Evolutionary conservation across 2,113 vertebrate species (phyloP).

Genomic region (Toxotes chatareus): DNA sequence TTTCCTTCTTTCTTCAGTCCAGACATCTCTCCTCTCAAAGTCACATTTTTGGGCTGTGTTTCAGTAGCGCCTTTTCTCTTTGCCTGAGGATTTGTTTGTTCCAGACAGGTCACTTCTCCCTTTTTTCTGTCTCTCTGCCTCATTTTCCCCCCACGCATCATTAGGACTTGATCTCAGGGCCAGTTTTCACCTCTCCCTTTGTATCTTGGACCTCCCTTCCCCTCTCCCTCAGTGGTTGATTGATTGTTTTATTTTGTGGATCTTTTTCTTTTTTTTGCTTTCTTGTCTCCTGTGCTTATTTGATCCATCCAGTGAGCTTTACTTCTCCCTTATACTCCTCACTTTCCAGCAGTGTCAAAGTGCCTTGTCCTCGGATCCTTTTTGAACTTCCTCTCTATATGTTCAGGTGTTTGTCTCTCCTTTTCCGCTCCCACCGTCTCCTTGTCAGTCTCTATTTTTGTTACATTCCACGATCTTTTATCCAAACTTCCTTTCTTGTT

Average conservation of each 20-base stretch:
- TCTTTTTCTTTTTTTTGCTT: slow-evolving; percentile 36
- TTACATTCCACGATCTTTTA: slow-evolving; percentile 45
- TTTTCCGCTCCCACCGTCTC: slow-evolving; percentile 2
- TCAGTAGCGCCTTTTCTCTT: slow-evolving; percentile 30
- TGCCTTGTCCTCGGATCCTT: slow-evolving; percentile 52
- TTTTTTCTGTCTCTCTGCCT: slow-evolving; percentile 17
- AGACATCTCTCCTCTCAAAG: slow-evolving; percentile 21
- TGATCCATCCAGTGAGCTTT: slow-evolving; percentile 26
- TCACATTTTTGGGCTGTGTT: slow-evolving; percentile 20
- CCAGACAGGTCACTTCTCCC: slow-evolving; percentile 49
- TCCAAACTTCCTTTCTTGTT: slow-evolving; percentile 11
- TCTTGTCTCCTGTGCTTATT: slow-evolving; percentile 1
- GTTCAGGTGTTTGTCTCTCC: slow-evolving; percentile 34
- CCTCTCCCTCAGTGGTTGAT: slow-evolving; percentile 43
- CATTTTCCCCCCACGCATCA: slow-evolving; percentile 47
- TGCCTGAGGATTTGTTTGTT: slow-evolving; percentile 34
- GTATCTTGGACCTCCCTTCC: slow-evolving; percentile 14
- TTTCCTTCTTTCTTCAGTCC: background rate
- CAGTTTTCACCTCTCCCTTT: slow-evolving; percentile 62
- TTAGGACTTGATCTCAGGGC: slow-evolving; percentile 54
- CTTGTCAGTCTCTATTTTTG: slow-evolving; percentile 17
- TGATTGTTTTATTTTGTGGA: slow-evolving; percentile 66
- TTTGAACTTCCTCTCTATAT: slow-evolving; percentile 19
- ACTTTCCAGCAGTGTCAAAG: slow-evolving; percentile 64
- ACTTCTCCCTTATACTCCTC: slow-evolving; percentile 46